Base-by-base conservation (phyloP, 2,113 vertebrate genomes). In the Chlorodrepanis virens region DNA sequence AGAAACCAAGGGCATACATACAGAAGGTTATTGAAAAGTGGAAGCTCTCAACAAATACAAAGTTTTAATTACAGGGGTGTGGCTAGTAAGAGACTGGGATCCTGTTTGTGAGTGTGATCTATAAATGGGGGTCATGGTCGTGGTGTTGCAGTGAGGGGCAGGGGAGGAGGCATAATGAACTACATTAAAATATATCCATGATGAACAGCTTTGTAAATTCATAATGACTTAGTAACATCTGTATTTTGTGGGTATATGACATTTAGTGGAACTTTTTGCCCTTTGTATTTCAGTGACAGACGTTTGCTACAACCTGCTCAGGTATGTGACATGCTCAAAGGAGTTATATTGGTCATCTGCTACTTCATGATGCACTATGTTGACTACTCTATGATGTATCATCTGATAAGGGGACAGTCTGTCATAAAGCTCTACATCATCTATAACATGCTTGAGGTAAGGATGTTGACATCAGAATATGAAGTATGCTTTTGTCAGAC, bases 401-500 rank as follows among this genome's bases (percentile, higher is more conserved):
- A 99, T 97, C 98, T 99, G 94, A 99, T 99, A 97, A 97, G 99
- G 87, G 99, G 99, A 33, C 99, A 99, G 97, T 99, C 99, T 8
- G 99, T 99, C 97, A 99, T 99, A 98, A 99, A 99, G 95, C 99
- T 99, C 94, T 99, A 99, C 97, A 99, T 99, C 98, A 99, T 99
- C 98, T 99, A 99, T 98, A 99, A 99, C 97, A 99, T 99, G 99
- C 98, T 99, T n/a, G 99, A 99, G 99, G 99, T 99, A 98, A 96
- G 84, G 68, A 63, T 50, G 28, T 53, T 45, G 50, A 25, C 54
- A 95, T 87, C 24, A 40, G 40, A 80, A 74, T 76, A 71, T 39
- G 44, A 87, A 89, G 63, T 53, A 79, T 89, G 57, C 28, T 84
- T 91, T 89, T 91, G 77, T 82, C 45, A 65, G 16, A 19, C 40